Conservation (phyloP, 2,797 vertebrate genomes). For the Labroides dimidiatus region DNA sequence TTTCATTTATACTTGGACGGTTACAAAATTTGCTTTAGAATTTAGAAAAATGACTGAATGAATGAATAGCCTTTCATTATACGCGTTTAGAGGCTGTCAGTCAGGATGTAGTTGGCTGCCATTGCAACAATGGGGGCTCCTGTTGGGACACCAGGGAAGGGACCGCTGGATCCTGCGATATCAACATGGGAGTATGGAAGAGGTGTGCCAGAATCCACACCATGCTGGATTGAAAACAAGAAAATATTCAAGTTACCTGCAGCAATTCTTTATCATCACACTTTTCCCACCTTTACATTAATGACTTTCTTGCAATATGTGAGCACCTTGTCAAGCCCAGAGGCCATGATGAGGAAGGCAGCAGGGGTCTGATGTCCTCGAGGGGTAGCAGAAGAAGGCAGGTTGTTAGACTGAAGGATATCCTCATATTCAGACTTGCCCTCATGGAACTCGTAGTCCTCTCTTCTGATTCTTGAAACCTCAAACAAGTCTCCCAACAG, state of each 20-base stretch:
- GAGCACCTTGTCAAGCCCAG: constrained; percentile 85
- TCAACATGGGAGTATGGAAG: constrained; percentile 87
- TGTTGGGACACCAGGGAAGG: constrained; percentile 87
- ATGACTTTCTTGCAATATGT: neutral
- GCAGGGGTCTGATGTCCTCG: constrained; percentile 87
- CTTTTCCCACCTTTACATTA: neutral
- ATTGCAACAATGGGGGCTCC: constrained; percentile 87
- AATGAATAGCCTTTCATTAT: neutral
- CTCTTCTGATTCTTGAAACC: constrained; percentile 85
- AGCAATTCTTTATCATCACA: neutral
- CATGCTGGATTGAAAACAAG: constrained; percentile 68
- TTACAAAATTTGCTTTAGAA: constrained; percentile 12
- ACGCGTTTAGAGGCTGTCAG: constrained; percentile 32
- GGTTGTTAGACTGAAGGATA: constrained; percentile 86
- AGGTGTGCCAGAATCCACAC: constrained; percentile 80
- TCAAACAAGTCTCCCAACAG: constrained; percentile 85
- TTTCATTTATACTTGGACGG: constrained; percentile 31
- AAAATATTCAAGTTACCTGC: constrained; percentile 1
- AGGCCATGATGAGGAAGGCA: constrained; percentile 88
- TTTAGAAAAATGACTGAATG: neutral
- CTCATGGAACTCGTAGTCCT: constrained; percentile 88
- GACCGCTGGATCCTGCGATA: constrained; percentile 87
- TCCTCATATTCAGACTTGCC: constrained; percentile 89
- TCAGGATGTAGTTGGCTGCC: constrained; percentile 82
- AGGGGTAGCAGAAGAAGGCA: constrained; percentile 83